These are phyloP conservation scores for Loris lydekkerianus DNA, from an alignment of 2,797 vertebrate genomes.

Conservation along the genomic window DNA sequence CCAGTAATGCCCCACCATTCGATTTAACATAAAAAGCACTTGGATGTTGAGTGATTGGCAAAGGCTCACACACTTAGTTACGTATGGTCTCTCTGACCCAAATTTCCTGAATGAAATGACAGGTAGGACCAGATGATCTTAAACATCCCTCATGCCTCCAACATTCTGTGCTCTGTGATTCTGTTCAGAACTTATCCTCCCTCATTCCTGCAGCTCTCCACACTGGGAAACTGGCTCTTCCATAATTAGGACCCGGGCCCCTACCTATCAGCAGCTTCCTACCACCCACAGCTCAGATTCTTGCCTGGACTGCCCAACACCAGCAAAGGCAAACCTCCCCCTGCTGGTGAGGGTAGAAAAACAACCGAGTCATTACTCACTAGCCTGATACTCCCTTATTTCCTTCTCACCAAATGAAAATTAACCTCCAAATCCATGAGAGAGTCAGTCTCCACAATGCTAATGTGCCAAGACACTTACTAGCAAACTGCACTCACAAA, in stretches of 20 bases:
- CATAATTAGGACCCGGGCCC: not conserved
- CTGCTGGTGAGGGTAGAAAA: not conserved
- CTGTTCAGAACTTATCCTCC: not conserved
- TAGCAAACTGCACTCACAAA: conserved; percentile 13
- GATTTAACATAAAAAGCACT: not conserved
- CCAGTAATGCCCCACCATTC: not conserved
- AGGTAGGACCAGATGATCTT: not conserved
- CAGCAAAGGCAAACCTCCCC: not conserved
- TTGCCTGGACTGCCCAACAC: not conserved
- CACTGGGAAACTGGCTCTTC: not conserved
- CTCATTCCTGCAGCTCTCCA: not conserved
- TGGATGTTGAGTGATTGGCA: not conserved
- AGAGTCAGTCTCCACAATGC: not conserved
- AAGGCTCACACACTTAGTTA: not conserved
- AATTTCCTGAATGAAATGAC: not conserved
- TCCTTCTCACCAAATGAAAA: conserved; percentile 25
- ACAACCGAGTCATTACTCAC: not conserved
- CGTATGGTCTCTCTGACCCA: not conserved
- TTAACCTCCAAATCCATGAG: not conserved
- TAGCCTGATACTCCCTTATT: not conserved
- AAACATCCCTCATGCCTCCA: conserved; percentile 11
- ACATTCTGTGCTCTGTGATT: not conserved
- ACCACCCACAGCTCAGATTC: not conserved
- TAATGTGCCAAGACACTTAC: not conserved
- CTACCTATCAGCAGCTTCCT: conserved; percentile 6